phyloP scores from a whole-genome alignment of 2,888 invertebrate species.

The Spilarctia lutea region DNA sequence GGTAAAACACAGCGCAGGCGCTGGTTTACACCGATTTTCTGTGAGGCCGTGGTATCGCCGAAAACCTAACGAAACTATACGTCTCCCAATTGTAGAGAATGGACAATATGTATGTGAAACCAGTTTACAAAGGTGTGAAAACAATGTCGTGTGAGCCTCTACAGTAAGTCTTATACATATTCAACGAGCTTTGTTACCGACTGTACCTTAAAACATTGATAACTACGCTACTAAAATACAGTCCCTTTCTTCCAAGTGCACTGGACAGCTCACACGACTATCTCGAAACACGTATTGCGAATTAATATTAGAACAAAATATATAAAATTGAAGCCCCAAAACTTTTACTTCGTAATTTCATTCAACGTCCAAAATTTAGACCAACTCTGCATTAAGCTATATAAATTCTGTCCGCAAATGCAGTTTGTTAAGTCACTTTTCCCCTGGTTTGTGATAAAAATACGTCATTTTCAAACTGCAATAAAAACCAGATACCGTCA shows the following conservation, averaged over 20 bases:
- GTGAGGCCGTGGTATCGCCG: too few relatives aligned
- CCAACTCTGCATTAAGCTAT: background rate
- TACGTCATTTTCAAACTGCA: conserved; percentile 24
- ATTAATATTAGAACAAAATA: conserved; percentile 11
- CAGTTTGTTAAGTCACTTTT: background rate
- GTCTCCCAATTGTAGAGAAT: background rate
- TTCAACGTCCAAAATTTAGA: conserved; percentile 1
- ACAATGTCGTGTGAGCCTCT: background rate
- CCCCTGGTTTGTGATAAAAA: background rate
- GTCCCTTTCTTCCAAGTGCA: background rate
- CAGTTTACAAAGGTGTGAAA: background rate
- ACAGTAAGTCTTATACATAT: background rate
- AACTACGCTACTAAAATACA: background rate
- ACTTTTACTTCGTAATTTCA: conserved; percentile 5
- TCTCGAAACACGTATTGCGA: background rate
- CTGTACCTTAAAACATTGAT: background rate
- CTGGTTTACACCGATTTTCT: too few relatives aligned
- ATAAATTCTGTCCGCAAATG: conserved; percentile 6
- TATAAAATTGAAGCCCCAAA: background rate
- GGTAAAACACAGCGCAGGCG: too few relatives aligned
- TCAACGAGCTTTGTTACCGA: background rate
- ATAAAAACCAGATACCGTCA: conserved; percentile 27
- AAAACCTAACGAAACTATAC: too few relatives aligned
- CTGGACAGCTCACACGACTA: background rate
- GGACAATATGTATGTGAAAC: background rate